These are phyloP conservation scores for Zoanthus gigantus DNA, from an alignment of 92 coral and sea anemone genomes.

Conservation along the genomic window DNA sequence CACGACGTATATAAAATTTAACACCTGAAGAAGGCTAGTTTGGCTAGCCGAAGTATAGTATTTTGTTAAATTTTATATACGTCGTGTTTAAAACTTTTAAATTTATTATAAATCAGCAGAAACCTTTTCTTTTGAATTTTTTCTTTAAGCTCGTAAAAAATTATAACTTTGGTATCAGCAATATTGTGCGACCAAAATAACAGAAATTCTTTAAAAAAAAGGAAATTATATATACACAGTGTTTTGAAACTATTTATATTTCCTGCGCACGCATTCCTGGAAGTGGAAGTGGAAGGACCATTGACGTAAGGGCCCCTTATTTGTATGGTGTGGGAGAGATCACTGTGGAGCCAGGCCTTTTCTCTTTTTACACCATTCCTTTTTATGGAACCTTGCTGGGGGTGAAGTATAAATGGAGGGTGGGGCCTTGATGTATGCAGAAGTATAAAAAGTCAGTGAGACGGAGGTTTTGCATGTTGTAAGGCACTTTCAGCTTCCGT, in stretches of 20 bases:
- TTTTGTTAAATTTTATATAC: no score
- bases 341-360: constrained; percentile 34
- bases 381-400: constrained; percentile 98
- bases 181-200: no score
- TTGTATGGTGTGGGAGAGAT: constrained; percentile 13
- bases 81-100: no score
- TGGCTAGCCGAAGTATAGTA: no score
- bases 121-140: no score
- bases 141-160: no score
- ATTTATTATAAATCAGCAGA: no score
- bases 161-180: no score
- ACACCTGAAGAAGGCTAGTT: no score
- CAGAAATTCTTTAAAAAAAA: no score
- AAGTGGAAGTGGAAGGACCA: background rate
- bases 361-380: constrained; percentile 62
- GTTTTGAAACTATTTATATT: constrained; percentile 21
- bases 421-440: constrained; percentile 75
- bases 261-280: constrained; percentile 12
- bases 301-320: constrained; percentile 36
- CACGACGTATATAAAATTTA: no score
- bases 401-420: constrained; percentile 97
- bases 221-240: background rate
- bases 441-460: constrained; percentile 28
- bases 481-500: constrained; percentile 22
- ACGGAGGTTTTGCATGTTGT: constrained; percentile 6